Evolutionary conservation across 2,113 vertebrate genomes (phyloP).

Genomic region (Crotalus helleri): DNA sequence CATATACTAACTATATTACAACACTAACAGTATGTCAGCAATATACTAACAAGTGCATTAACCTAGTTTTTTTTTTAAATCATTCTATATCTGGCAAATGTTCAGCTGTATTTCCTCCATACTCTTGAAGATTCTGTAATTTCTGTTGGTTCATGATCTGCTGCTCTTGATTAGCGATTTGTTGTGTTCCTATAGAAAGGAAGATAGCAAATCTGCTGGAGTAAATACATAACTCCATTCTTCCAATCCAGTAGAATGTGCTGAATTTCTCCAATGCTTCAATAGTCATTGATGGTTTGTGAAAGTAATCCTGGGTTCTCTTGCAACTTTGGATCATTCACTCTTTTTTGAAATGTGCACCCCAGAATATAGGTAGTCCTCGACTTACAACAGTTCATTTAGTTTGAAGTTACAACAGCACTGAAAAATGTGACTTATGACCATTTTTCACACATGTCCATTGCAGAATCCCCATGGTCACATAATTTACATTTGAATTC

Average conservation of each 20-base stretch:
- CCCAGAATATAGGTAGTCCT: not conserved
- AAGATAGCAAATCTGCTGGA: not conserved
- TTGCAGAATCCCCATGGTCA: not conserved
- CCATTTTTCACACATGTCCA: not conserved
- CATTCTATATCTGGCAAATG: slow-evolving; percentile 13
- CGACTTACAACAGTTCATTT: not conserved
- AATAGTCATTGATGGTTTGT: not conserved
- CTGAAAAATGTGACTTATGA: not conserved
- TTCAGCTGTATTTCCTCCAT: not conserved
- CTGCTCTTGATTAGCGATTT: not conserved
- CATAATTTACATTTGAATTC: not conserved
- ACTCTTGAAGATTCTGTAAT: slow-evolving; percentile 67
- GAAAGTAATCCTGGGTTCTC: not conserved
- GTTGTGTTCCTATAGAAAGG: not conserved
- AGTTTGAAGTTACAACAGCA: not conserved
- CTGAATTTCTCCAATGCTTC: not conserved
- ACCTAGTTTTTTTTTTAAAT: not conserved
- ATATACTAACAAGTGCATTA: slow-evolving; percentile 33
- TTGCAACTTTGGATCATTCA: not conserved
- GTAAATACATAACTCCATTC: not conserved
- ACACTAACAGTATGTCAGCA: not conserved
- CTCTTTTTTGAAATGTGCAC: not conserved
- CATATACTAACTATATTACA: slow-evolving; percentile 8
- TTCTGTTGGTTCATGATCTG: slow-evolving; percentile 47
- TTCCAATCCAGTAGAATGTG: not conserved